Conservation (phyloP, 2,797 vertebrate species). For the Pelobates cultripes region DNA sequence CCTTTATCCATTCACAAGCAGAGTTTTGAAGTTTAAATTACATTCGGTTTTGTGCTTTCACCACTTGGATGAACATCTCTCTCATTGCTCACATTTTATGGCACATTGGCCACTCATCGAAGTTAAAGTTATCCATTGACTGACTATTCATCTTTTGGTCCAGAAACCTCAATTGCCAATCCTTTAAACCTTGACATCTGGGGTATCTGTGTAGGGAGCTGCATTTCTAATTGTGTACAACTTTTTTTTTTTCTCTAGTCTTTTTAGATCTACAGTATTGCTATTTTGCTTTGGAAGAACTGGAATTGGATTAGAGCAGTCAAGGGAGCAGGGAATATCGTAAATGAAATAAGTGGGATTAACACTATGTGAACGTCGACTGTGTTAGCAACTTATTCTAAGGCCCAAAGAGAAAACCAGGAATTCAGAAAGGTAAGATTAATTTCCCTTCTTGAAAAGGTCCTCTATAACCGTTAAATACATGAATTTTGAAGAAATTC, state of each 20-base stretch:
- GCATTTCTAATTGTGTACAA: constrained; percentile 52
- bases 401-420: constrained; percentile 35
- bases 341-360: constrained; percentile 50
- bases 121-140: neutral
- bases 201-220: constrained; percentile 32
- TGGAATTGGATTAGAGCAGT: constrained; percentile 55
- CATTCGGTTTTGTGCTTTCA: neutral
- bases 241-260: constrained; percentile 54
- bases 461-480: constrained; percentile 35
- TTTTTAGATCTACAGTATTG: constrained; percentile 57
- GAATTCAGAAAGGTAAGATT: constrained; percentile 48
- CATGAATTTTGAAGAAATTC: constrained; percentile 12
- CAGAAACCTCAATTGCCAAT: constrained; percentile 36
- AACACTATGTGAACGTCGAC: constrained; percentile 43
- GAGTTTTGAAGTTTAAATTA: neutral
- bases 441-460: constrained; percentile 54
- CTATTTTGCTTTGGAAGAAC: constrained; percentile 54
- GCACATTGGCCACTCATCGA: constrained; percentile 8
- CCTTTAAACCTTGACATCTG: constrained; percentile 30
- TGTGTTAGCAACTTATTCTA: constrained; percentile 48
- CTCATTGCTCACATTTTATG: neutral
- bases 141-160: constrained; percentile 8
- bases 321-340: constrained; percentile 55
- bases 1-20: neutral
- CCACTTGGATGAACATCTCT: constrained; percentile 1